Evolutionary conservation across 2,113 vertebrate species (phyloP).

Genomic region (Mirounga angustirostris): DNA sequence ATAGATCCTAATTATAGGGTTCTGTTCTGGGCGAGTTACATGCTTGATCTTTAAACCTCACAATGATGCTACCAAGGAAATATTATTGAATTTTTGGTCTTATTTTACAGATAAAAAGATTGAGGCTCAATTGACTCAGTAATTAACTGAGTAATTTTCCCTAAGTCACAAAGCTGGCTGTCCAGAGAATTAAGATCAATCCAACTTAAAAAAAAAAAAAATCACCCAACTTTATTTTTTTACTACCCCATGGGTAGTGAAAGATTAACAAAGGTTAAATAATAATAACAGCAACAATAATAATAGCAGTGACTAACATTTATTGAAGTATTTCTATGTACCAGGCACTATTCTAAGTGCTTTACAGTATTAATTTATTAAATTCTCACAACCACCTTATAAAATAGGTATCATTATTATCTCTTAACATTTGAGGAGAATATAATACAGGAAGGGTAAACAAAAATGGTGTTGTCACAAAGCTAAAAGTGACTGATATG

Average conservation of each 20-base stretch:
- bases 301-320: neutral
- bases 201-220: neutral
- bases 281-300: neutral
- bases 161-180: neutral
- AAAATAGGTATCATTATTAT: neutral
- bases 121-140: neutral
- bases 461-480: neutral
- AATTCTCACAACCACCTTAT: neutral
- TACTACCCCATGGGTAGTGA: neutral
- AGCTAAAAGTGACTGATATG: neutral
- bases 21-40: neutral
- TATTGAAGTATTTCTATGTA: neutral
- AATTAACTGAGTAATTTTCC: neutral
- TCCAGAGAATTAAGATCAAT: neutral
- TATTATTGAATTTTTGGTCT: neutral
- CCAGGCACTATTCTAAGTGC: conserved; percentile 66
- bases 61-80: neutral
- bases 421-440: neutral
- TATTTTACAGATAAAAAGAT: neutral
- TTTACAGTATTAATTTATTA: conserved; percentile 49
- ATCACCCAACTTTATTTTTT: neutral
- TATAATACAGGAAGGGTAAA: neutral
- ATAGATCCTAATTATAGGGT: neutral
- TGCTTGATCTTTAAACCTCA: neutral
- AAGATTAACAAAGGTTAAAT: neutral